Evolutionary conservation across 1,140 invertebrate genomes (phyloP).

Genomic region (Zeugodacus cucurbitae): DNA sequence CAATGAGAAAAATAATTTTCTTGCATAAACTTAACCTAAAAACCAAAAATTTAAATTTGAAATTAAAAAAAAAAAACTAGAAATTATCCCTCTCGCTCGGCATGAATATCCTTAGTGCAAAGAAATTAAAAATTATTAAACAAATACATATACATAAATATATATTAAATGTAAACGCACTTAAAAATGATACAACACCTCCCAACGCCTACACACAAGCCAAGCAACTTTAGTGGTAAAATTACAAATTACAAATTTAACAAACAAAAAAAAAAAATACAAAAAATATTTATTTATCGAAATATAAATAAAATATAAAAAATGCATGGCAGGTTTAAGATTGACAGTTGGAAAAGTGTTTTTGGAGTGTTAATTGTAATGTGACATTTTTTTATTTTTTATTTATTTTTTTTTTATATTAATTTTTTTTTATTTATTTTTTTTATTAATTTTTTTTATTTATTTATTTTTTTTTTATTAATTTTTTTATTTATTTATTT

Average conservation of each 20-base stretch:
- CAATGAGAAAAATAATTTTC: no score
- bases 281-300: not conserved
- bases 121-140: not conserved
- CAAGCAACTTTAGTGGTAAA: not conserved
- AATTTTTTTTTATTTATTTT: no score
- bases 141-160: not conserved
- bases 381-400: not conserved
- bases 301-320: not conserved
- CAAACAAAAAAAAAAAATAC: not conserved
- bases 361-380: not conserved
- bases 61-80: no score
- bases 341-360: not conserved
- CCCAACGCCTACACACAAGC: not conserved
- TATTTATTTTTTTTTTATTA: no score
- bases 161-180: constrained; percentile 16
- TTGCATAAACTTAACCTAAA: no score
- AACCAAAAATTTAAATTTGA: no score
- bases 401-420: no score
- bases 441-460: no score
- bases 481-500: no score
- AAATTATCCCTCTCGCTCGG: not conserved
- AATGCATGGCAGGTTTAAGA: not conserved
- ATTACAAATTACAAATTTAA: not conserved
- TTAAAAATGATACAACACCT: not conserved
- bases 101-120: not conserved